A percentile compares a stretch with the other conserved stretches of the same genome.
Evolutionary conservation across 2,888 invertebrate genomes (phyloP).

Genomic region (Caenorhabditis sp.): DNA sequence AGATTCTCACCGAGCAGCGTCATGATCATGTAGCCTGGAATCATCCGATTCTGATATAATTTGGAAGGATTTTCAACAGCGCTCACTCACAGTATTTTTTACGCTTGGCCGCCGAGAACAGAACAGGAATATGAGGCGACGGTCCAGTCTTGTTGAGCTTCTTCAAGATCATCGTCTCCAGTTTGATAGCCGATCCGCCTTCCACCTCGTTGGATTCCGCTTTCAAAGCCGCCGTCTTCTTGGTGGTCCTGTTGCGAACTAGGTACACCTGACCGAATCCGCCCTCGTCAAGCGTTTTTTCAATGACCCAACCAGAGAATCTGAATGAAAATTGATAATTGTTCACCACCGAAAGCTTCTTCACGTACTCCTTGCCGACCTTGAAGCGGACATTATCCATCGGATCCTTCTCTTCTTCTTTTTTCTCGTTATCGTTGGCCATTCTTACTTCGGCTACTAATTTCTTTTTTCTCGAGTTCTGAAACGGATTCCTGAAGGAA

Average conservation of each 20-base stretch:
- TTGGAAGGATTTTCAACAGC: too few relatives aligned
- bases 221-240: constrained; percentile 73
- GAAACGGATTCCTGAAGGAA: neutral
- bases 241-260: constrained; percentile 28
- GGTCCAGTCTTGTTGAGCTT: constrained; percentile 69
- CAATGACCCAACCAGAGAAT: constrained; percentile 72
- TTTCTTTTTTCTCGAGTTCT: constrained; percentile 8
- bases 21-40: constrained; percentile 75
- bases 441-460: constrained; percentile 38
- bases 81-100: constrained; percentile 65
- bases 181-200: constrained; percentile 78
- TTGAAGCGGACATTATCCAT: constrained; percentile 57
- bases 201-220: constrained; percentile 78
- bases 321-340: too few relatives aligned
- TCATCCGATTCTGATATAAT: too few relatives aligned
- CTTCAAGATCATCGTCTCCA: constrained; percentile 71
- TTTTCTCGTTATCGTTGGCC: constrained; percentile 35
- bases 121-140: constrained; percentile 70
- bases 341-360: too few relatives aligned
- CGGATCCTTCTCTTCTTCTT: constrained; percentile 38
- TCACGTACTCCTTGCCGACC: constrained; percentile 45
- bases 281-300: constrained; percentile 74
- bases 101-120: constrained; percentile 74
- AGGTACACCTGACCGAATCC: constrained; percentile 76
- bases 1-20: constrained; percentile 76